Evolutionary conservation across 23 tunicate genomes (phyloP), one percentile per base, ranked within the genome.

Genomic region (Phallusia fumigata): DNA sequence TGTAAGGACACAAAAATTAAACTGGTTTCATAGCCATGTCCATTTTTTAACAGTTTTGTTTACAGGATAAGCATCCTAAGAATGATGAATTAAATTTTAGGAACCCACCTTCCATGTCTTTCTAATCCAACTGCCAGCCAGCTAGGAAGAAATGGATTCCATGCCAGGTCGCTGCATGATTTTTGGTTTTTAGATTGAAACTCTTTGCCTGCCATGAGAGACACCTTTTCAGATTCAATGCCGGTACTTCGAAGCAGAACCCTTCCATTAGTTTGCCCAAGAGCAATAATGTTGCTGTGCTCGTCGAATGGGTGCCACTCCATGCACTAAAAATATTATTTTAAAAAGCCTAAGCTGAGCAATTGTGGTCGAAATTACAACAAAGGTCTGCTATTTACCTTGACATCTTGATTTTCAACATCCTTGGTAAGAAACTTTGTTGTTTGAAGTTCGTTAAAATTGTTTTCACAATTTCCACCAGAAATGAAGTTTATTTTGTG

Each of bases 91-190:
- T 52, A 19, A 52, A 21, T n/a, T n/a, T n/a, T n/a, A n/a, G n/a
- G n/a, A n/a, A 28, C 80, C 22, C 81, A 72, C 30, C 81, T 64
- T 73, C 89, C 81, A 26, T 76, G 81, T 69, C 76, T 85, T 34
- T 90, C 95, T 53, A 90, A 76, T 31, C 95, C 95, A 30, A 85
- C 64, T 8, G 95, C 95, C 16, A 90, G 32, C 24, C 30, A 78
- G 16, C 76, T 35, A 16, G 89, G 86, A 15, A 76, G 26, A 81
- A 33, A 47, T 75, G 32, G 16, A 73, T 90, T 90, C 95, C 95
- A 90, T 26, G 95, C 80, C 73, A 90, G 49, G 21, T 69, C 80
- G 51, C 51, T 85, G 75, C 95, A 90, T 18, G 64, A 22, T n/a
- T 58, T 88, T 35, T 78, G 76, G 30, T 76, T 85, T 81, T 90